Evolutionary conservation across 2,797 vertebrate species (phyloP), one percentile per base, ranked within the genome.

Genomic region (Peromyscus eremicus): DNA sequence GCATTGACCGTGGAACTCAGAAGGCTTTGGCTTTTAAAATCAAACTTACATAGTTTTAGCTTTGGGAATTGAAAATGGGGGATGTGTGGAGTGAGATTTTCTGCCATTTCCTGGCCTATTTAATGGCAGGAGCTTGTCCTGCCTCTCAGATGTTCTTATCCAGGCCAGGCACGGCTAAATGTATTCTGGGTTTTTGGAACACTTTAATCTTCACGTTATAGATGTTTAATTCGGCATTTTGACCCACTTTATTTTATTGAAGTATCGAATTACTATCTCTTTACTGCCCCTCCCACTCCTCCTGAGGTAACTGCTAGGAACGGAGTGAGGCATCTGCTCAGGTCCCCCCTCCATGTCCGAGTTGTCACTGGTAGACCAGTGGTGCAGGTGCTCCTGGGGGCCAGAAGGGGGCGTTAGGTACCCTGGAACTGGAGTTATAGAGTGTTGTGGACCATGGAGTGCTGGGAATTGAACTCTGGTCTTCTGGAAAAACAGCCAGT

Each of bases 151-250:
- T 96, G 66, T 82, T 90, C 80, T 90, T 70, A 90, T 95, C 95
- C 96, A 95, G 91, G 70, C 83, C 89, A 81, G 81, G 83, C 73
- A 68, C 68, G 40, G 92, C 87, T 43, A 46, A 90, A 92, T 96
- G 83, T n/a, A 73, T 73, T 95, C 91, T 68, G 70, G 71, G 89
- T 77, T 92, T 91, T 96, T 29, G 5, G n/a, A 62, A 94, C 79
- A 90, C 70, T 97, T 86, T 86, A 76, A 43, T 70, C 37, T 87
- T 83, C n/a, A 13, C 60, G 12, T 81, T 93, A 88, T 71, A 80
- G 70, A 66, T 80, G 79, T 93, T 90, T 32, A 79, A 76, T 57
- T 91, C 64, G 60, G 87, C 52, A 21, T 82, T 93, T 91, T 94
- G 73, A 88, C 84, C 89, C 82, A 92, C 3, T 91, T 93, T 94